Evolutionary conservation across 2,888 invertebrate species (phyloP).

Genomic region (Drosophila robusta): DNA sequence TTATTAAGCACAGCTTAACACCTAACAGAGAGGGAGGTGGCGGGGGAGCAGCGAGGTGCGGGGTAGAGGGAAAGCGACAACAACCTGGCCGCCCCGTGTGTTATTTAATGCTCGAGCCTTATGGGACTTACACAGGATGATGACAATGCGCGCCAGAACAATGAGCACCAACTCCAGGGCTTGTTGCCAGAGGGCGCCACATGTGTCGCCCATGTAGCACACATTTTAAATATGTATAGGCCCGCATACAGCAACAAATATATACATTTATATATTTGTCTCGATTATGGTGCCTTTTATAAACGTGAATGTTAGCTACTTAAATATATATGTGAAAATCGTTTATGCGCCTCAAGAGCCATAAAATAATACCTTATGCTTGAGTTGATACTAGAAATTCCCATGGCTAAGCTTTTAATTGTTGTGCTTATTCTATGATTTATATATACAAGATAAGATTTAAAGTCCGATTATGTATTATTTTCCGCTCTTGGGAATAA

Average conservation of each 20-base stretch:
- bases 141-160: conserved; percentile 52
- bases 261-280: conserved; percentile 5
- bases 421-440: conserved; percentile 1
- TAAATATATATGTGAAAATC: conserved; percentile 6
- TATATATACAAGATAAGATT: not conserved
- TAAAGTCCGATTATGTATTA: not conserved
- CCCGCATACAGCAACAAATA: conserved; percentile 1
- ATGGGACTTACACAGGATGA: conserved; percentile 53
- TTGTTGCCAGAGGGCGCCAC: conserved; percentile 13
- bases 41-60: not conserved
- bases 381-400: not conserved
- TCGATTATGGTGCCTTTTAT: conserved; percentile 17
- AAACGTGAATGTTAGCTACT: conserved; percentile 11
- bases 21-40: conserved; percentile 31
- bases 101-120: conserved; percentile 63
- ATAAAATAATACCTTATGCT: not conserved
- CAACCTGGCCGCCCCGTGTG: conserved; percentile 11
- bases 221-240: conserved; percentile 40
- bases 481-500: not conserved
- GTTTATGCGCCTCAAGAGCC: not conserved
- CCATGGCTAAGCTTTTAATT: conserved; percentile 2
- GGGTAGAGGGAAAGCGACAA: conserved; percentile 1
- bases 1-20: conserved; percentile 71
- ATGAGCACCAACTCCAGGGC: conserved; percentile 20
- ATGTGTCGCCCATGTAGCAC: conserved; percentile 17